Conservation (phyloP, 2,888 invertebrate genomes). For the Blastobasis adustella region DNA sequence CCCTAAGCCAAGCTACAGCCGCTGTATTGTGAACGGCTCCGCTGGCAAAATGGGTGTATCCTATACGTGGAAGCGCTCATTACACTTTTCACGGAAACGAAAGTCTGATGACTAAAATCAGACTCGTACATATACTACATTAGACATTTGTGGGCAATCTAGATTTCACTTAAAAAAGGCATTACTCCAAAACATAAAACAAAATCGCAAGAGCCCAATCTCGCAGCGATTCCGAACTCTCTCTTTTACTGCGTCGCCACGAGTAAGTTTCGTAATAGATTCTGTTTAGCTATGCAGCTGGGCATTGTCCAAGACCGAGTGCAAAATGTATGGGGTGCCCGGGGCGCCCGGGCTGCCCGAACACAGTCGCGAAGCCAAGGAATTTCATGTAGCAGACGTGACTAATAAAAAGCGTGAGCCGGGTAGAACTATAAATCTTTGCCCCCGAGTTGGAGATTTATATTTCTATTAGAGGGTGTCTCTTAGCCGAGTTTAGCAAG, state of each 20-base stretch:
- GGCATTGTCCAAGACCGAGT: conserved; percentile 1
- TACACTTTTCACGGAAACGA: no score
- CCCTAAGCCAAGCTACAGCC: no score
- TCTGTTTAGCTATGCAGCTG: not conserved
- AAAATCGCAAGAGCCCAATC: no score
- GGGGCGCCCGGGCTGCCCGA: not conserved
- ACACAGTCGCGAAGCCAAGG: conserved; percentile 6
- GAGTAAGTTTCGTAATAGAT: conserved; percentile 1
- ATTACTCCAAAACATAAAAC: no score
- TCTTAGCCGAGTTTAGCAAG: no score
- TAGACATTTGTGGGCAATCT: no score
- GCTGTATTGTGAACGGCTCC: no score
- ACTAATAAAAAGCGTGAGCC: conserved; percentile 17
- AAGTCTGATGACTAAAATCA: no score
- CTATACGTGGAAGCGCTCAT: no score
- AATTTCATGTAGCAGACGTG: conserved; percentile 16
- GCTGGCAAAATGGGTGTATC: no score
- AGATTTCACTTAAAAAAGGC: no score
- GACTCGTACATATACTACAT: no score
- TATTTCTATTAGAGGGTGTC: conserved; percentile 13
- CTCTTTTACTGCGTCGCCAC: not conserved
- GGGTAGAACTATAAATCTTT: conserved; percentile 17
- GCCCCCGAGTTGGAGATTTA: conserved; percentile 13
- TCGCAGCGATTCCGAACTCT: not conserved
- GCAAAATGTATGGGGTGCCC: conserved; percentile 5